phyloP scores from a whole-genome alignment of 2,797 vertebrate genomes.

The Artibeus jamaicensis region DNA sequence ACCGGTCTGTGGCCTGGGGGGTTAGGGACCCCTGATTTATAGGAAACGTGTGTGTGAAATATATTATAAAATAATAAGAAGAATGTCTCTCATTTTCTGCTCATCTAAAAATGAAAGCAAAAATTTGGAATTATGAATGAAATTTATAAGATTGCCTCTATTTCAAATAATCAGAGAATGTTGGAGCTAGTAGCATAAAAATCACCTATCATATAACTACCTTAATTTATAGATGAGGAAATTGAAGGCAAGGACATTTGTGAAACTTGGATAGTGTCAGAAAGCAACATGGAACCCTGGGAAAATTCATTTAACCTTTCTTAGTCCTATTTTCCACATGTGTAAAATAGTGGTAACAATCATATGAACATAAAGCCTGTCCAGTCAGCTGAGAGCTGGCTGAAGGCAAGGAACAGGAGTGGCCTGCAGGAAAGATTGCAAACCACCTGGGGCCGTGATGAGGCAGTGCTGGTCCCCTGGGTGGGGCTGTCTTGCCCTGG shows the following conservation, averaged over 20 bases:
- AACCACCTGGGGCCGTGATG: too few relatives aligned
- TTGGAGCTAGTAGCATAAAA: not conserved
- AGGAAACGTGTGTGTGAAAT: not conserved
- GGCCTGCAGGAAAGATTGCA: too few relatives aligned
- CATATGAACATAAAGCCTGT: not conserved
- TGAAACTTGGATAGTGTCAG: not conserved
- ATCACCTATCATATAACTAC: not conserved
- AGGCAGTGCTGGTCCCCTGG: not conserved
- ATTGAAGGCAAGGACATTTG: not conserved
- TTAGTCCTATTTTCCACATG: not conserved
- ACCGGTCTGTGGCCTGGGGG: not conserved
- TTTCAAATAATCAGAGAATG: not conserved
- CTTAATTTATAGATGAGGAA: not conserved
- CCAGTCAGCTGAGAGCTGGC: not conserved
- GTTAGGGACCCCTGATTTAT: not conserved
- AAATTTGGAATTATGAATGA: not conserved
- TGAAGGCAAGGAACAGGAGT: not conserved
- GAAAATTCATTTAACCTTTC: not conserved
- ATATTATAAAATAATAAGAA: not conserved
- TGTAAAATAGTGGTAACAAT: not conserved
- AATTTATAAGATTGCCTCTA: not conserved
- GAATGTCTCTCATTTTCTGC: not conserved
- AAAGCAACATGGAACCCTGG: not conserved
- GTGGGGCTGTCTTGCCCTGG: not conserved
- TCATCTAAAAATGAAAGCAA: not conserved